Conservation (phyloP, 2,888 invertebrate genomes). For the Xanthorhoe designata region DNA sequence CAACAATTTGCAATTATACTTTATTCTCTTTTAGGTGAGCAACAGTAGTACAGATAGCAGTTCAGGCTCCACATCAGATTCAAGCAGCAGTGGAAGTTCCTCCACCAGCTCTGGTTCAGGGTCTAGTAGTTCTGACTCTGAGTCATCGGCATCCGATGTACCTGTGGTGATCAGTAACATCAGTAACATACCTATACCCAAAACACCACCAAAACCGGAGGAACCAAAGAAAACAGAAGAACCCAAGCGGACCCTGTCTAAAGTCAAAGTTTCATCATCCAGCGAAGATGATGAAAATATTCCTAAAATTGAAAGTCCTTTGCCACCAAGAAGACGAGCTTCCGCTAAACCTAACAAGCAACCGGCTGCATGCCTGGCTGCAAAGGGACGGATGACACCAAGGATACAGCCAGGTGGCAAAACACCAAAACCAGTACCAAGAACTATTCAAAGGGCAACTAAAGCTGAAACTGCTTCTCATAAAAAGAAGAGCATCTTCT, state of each 20-base stretch:
- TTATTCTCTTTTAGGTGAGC: constrained; percentile 67
- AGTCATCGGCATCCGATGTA: constrained; percentile 86
- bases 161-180: constrained; percentile 58
- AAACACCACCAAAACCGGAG: constrained; percentile 71
- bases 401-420: constrained; percentile 70
- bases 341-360: constrained; percentile 83
- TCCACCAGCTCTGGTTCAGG: constrained; percentile 90
- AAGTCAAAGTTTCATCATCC: constrained; percentile 82
- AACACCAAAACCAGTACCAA: constrained; percentile 72
- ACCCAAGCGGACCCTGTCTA: constrained; percentile 68
- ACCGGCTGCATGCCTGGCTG: constrained; percentile 83
- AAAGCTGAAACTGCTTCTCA: constrained; percentile 61
- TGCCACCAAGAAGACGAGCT: constrained; percentile 78
- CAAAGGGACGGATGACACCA: constrained; percentile 77
- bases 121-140: constrained; percentile 89
- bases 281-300: constrained; percentile 87
- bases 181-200: constrained; percentile 53
- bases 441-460: constrained; percentile 69
- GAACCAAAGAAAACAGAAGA: constrained; percentile 72
- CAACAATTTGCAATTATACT: no score
- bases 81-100: constrained; percentile 88
- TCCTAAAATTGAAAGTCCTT: constrained; percentile 72
- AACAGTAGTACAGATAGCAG: constrained; percentile 87
- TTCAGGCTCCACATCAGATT: constrained; percentile 89
- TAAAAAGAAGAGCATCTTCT: constrained; percentile 93